These are phyloP conservation scores for Monarcha castaneiventris DNA, from an alignment of 2,113 vertebrate genomes.

Conservation along the genomic window DNA sequence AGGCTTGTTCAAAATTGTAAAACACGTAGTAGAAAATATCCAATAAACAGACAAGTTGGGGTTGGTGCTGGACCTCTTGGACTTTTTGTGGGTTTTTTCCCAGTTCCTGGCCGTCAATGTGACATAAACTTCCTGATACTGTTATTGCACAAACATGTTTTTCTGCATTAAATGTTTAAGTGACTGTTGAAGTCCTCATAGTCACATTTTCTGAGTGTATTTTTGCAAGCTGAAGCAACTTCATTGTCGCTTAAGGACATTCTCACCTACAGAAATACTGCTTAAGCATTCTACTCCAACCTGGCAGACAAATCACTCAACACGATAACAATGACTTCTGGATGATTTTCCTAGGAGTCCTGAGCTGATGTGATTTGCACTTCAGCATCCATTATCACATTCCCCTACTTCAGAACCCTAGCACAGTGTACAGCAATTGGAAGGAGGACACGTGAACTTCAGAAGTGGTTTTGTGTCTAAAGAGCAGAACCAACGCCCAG, in stretches of 20 bases:
- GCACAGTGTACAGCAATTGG: accelerated
- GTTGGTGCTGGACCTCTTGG: neutral
- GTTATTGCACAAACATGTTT: neutral
- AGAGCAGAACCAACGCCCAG: neutral
- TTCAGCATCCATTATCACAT: neutral
- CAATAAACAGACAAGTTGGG: neutral
- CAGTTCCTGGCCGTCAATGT: neutral
- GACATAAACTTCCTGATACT: neutral
- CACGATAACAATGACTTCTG: neutral
- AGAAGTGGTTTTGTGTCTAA: neutral
- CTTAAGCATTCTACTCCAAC: neutral
- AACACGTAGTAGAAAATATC: neutral
- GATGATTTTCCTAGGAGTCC: neutral
- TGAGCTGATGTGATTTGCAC: neutral
- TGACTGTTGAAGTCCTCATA: neutral
- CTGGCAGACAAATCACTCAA: neutral
- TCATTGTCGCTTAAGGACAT: neutral
- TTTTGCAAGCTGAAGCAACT: neutral
- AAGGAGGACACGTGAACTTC: neutral
- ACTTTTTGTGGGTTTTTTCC: neutral
- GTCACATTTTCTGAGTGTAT: neutral
- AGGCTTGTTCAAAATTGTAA: neutral
- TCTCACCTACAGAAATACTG: neutral
- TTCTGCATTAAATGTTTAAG: neutral
- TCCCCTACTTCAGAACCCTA: neutral